These are phyloP conservation scores for Eriocheir sinensis DNA, from an alignment of 1,140 invertebrate species.

Conservation along the genomic window DNA sequence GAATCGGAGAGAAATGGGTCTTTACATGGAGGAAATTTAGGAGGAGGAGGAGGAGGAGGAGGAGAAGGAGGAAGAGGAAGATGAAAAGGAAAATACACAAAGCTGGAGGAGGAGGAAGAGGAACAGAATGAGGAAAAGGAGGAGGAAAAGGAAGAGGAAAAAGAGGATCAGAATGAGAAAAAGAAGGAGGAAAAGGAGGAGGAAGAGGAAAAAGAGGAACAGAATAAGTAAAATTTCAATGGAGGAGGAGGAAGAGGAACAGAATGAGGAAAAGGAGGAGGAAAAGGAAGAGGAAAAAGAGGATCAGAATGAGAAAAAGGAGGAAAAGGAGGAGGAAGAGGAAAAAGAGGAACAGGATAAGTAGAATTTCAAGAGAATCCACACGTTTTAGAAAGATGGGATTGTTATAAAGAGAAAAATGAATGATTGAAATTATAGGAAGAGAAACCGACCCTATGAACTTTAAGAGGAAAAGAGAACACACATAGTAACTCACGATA, in stretches of 20 bases:
- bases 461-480: too few relatives aligned
- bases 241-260: not conserved
- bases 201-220: not conserved
- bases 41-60: not conserved
- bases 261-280: not conserved
- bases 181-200: not conserved
- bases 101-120: not conserved
- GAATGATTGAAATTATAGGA: too few relatives aligned
- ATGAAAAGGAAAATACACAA: not conserved
- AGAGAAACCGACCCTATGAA: too few relatives aligned
- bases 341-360: too few relatives aligned
- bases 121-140: not conserved
- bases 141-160: not conserved
- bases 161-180: not conserved
- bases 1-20: not conserved
- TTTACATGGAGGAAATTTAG: not conserved
- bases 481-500: too few relatives aligned
- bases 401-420: too few relatives aligned
- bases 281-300: not conserved
- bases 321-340: not conserved
- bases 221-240: not conserved
- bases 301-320: not conserved
- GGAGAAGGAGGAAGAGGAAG: not conserved
- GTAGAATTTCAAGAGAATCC: too few relatives aligned
- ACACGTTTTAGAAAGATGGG: too few relatives aligned